Percentiles rank a stretch among this genome's conserved stretches.
Conservation (phyloP, 2,113 vertebrate species). For the Riparia riparia region DNA sequence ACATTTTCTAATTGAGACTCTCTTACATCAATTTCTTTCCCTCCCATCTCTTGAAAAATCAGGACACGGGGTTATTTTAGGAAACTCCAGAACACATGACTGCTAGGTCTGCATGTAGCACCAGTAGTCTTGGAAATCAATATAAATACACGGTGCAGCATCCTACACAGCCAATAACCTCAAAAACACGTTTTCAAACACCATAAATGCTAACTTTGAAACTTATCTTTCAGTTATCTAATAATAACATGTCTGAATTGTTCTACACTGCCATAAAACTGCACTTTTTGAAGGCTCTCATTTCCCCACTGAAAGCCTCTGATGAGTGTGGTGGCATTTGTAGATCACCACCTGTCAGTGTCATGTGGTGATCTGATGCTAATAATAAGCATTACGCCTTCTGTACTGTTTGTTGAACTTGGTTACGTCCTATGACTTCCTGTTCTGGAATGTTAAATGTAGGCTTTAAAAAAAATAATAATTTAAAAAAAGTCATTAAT, state of each 20-base stretch:
- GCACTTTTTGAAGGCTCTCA: not conserved
- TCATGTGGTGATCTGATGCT: not conserved
- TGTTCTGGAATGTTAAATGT: not conserved
- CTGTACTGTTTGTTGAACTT: not conserved
- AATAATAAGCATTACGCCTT: slow-evolving; percentile 13
- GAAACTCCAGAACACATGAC: not conserved
- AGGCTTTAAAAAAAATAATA: not conserved
- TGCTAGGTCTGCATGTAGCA: not conserved
- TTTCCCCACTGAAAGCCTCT: not conserved
- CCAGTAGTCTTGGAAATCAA: not conserved
- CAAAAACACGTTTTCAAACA: not conserved
- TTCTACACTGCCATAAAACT: not conserved
- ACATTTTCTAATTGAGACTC: not conserved
- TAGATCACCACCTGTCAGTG: slow-evolving; percentile 26
- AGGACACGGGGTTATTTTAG: not conserved
- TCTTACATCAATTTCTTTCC: not conserved
- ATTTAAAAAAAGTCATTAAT: not conserved
- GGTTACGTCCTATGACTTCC: not conserved
- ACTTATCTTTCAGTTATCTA: not conserved
- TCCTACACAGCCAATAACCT: not conserved
- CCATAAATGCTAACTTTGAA: not conserved
- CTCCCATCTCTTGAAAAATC: not conserved
- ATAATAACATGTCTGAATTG: not conserved
- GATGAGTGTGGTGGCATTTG: not conserved
- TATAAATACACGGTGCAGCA: not conserved